Conservation (phyloP, 2,888 invertebrate species). For the Pasiphila rectangulata region DNA sequence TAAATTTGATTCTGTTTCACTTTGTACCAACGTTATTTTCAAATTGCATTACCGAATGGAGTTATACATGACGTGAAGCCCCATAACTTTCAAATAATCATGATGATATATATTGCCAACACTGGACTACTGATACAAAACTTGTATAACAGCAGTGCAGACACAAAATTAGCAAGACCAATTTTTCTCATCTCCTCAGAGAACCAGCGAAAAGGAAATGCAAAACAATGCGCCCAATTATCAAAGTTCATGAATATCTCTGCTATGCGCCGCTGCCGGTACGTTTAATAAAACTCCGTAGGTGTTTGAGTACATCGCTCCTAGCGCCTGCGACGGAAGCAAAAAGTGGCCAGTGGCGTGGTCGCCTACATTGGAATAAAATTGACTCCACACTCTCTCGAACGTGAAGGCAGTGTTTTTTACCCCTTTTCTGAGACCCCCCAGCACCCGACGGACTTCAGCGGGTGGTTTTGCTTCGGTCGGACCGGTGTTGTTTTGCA, state of each 20-base stretch:
- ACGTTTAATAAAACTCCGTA: conserved; percentile 76
- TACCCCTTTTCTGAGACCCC: conserved; percentile 61
- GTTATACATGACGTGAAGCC: conserved; percentile 22
- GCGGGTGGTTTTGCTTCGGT: conserved; percentile 81
- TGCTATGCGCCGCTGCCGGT: conserved; percentile 26
- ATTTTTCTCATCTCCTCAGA: conserved; percentile 7
- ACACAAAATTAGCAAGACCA: conserved; percentile 3
- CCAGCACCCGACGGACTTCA: conserved; percentile 68
- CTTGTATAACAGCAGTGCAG: not conserved
- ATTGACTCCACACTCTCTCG: conserved; percentile 81
- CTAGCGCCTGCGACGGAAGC: conserved; percentile 77
- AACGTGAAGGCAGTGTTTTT: conserved; percentile 77
- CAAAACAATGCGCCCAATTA: conserved; percentile 35
- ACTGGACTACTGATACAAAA: not conserved
- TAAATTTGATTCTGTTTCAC: conserved; percentile 67
- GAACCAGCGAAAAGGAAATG: conserved; percentile 31
- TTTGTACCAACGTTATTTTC: conserved; percentile 51
- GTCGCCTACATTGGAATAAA: conserved; percentile 81
- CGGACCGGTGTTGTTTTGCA: conserved; percentile 77
- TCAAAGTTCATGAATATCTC: conserved; percentile 36
- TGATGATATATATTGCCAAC: too few relatives aligned
- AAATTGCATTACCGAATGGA: conserved; percentile 52
- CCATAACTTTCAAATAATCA: not conserved
- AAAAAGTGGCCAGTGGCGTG: conserved; percentile 78
- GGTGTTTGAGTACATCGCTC: conserved; percentile 77